Base-by-base conservation (phyloP, 2,888 invertebrate genomes). In the Lepidonotus clava region DNA sequence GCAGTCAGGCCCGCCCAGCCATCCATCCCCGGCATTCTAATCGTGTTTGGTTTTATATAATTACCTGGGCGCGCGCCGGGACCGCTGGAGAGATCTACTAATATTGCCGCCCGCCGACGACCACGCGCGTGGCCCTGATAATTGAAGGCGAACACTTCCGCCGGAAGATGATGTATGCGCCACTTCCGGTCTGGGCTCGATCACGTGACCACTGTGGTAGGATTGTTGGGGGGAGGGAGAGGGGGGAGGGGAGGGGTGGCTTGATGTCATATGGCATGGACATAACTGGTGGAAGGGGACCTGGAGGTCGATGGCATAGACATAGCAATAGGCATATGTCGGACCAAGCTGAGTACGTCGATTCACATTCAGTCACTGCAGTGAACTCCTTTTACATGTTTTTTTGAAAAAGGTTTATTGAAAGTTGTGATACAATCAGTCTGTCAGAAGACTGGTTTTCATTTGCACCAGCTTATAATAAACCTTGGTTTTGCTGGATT, bases 41-140 rank as follows among this genome's bases (percentile, higher is more conserved):
- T 71, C 71, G 71, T 71, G 24, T 71, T 71, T 71, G 71, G 38
- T 71, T 71, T 71, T 71, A 71, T 71, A 71, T 71, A 71, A 71
- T 71, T 71, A 71, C 71, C 38, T 38, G 71, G 71, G 36, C 71
- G 71, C 71, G 28, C 71, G 71, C 71, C 71, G 0, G 14, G n/a
- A 8, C 46, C 8, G 6, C 71, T 71, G 71, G 71, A 71, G 71
- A 71, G 71, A 71, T 71, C 71, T 71, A 71, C 71, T 71, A 71
- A 71, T 71, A 71, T 71, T 71, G 71, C 24, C n/a, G 71, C 71
- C 21, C 38, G 71, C 36, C 71, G 71, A 71, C 36, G 36, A 18
- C n/a, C 36, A 2, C 21, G 36, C 34, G n/a, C n/a, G n/a, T n/a
- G 36, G 71, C n/a, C 71, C 21, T 21, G 36, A 14, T 71, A 71